Base-by-base conservation (phyloP, 2,888 invertebrate genomes). In the Blastobasis adustella region DNA sequence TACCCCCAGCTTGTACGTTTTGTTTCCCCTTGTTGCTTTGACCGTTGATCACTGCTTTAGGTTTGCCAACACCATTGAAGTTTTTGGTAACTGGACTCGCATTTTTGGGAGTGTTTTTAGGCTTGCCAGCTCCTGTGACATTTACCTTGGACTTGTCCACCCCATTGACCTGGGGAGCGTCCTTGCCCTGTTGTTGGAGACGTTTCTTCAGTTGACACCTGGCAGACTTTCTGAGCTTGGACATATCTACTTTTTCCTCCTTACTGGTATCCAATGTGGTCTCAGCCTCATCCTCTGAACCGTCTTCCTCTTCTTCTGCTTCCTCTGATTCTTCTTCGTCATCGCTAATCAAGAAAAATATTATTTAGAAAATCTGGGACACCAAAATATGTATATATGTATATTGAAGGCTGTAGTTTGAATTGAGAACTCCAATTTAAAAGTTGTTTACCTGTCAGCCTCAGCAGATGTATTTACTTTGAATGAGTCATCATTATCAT, bases 401-500 rank as follows among this genome's bases (percentile, higher is more conserved):
- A 23, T 23, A 23, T 23, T 23, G 3, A 23, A 2, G 23, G 2
- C 23, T 23, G 23, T 23, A 23, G 23, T 23, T 23, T 23, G 3
- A 23, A 23, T 23, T 23, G 23, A 23, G 23, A 23, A 23, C 41
- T 41, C 7, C 7, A 9, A 7, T 7, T 41, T 3, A 41, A 41
- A 41, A 41, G 41, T 41, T 41, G 7, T 41, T 50, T 54, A 80
- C 82, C 79, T 82, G 51, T 78, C 79, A 57, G 56, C 76, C 56
- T 82, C 83, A 55, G 57, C 71, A 23, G 84, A 76, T 40, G 76
- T 78, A 61, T 83, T 89, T 46, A 73, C 62, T 65, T 81, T 82
- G 69, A 82, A 89, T 1, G 88, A 86, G 1, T 90, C 89, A 62
- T 88, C 89, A 66, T 89, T 87, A 0, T 89, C 89, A 62, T 89